Evolutionary conservation across 2,797 vertebrate species (phyloP), one percentile per base, ranked within the genome.

Genomic region (Gymnothorax reevesii): DNA sequence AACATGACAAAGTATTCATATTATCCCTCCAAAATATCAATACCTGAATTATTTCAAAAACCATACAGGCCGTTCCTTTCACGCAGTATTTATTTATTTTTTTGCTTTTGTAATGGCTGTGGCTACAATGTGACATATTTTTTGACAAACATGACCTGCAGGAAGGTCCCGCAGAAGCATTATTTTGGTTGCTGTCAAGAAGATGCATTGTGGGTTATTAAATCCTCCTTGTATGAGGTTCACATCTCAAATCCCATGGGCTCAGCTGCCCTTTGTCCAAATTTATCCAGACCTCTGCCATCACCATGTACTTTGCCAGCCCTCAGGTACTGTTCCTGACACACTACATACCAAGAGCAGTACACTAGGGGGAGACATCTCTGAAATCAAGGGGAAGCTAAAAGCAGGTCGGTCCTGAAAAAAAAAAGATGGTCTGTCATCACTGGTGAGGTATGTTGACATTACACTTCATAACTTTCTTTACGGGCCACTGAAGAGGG

Each of bases 201-300:
- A 42, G 15, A 1, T 79, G 75, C 75, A 79, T 22, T 79, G 42
- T 49, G 54, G 75, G 49, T 79, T 54, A 52, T 49, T 49, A 52
- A 77, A 77, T 49, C 13, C 27, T 49, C 13, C 27, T 20, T 49
- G 73, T 52, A 52, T 49, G 22, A 77, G 52, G 73, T 60, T 85
- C 27, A 66, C 42, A 27, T 9, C 55, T 83, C 7, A 27, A 57
- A 20, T 42, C 57, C 82, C 57, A 33, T 15, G 20, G 62, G 57
- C 55, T 20, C 57, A 62, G 27, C 57, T 42, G 57, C 27, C 49
- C 52, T 64, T 82, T 54, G 75, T 66, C 57, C 73, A 22, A 27
- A 79, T 79, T 69, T 55, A 59, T 59, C 83, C 59, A 79, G 75
- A 20, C 49, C 75, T 42, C 75, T 20, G 75, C 75, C 13, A 15